These are phyloP conservation scores for Fregetta grallaria DNA, from an alignment of 2,113 vertebrate genomes.

Conservation along the genomic window DNA sequence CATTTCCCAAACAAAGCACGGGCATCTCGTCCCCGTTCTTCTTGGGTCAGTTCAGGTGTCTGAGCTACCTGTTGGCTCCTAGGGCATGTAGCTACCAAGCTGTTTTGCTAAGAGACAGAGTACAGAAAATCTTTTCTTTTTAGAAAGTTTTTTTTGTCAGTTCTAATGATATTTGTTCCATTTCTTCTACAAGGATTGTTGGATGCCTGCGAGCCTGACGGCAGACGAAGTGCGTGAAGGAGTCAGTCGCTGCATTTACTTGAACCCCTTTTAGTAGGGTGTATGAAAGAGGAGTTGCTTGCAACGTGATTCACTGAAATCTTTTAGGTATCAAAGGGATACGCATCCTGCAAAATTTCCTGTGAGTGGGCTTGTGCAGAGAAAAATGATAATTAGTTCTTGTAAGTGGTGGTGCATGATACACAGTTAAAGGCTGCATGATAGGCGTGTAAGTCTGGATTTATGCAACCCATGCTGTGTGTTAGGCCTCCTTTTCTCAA, in stretches of 20 bases:
- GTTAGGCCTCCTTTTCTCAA: background rate
- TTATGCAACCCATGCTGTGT: background rate
- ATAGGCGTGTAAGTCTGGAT: background rate
- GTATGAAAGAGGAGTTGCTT: background rate
- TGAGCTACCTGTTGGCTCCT: background rate
- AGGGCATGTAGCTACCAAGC: no score
- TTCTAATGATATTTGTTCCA: background rate
- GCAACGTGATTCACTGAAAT: background rate
- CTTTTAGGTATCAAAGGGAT: background rate
- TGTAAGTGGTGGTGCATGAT: background rate
- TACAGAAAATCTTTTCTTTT: background rate
- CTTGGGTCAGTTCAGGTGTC: background rate
- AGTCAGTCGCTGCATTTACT: background rate
- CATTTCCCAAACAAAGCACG: accelerated
- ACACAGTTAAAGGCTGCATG: background rate
- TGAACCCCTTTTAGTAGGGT: background rate
- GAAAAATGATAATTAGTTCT: background rate
- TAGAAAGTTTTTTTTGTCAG: background rate
- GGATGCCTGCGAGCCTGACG: background rate
- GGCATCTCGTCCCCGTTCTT: background rate
- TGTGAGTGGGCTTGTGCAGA: background rate
- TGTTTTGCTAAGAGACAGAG: background rate
- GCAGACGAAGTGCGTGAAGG: background rate
- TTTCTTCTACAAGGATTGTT: background rate
- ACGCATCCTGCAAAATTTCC: background rate